These are phyloP conservation scores for Spinus pinus DNA, from an alignment of 2,797 vertebrate species.

Conservation along the genomic window DNA sequence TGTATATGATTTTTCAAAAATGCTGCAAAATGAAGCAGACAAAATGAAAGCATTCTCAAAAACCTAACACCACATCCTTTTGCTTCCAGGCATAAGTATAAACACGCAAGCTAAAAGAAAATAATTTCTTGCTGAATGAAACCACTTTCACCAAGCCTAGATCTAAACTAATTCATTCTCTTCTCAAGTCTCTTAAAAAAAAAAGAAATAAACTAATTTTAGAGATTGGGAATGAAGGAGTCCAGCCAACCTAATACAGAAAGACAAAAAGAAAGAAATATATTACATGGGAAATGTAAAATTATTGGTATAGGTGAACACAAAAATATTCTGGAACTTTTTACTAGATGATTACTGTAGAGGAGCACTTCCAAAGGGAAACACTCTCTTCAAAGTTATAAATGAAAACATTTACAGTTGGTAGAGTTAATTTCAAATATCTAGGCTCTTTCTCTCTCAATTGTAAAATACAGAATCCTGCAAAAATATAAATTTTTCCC, in stretches of 20 bases:
- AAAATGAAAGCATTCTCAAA: slow-evolving; percentile 43
- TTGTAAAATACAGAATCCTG: neutral
- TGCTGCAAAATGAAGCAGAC: neutral
- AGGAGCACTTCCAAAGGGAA: neutral
- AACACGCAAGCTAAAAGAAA: slow-evolving; percentile 28
- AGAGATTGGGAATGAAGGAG: neutral
- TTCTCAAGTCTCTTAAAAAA: neutral
- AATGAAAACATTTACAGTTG: neutral
- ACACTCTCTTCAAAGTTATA: neutral
- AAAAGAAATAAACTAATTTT: neutral
- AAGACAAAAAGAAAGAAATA: neutral
- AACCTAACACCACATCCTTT: slow-evolving; percentile 10
- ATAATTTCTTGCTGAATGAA: slow-evolving; percentile 26
- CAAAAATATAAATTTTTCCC: neutral
- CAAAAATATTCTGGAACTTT: neutral
- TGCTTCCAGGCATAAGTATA: neutral
- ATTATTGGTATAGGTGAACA: neutral
- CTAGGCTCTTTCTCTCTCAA: neutral
- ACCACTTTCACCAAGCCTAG: neutral
- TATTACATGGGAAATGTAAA: neutral
- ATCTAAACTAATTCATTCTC: neutral
- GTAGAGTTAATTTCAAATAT: neutral
- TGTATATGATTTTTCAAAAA: slow-evolving; percentile 9
- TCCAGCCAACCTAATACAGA: neutral
- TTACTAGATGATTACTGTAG: neutral